phyloP scores from a whole-genome alignment of 1,140 invertebrate genomes.

The Eupristina koningsbergeri region DNA sequence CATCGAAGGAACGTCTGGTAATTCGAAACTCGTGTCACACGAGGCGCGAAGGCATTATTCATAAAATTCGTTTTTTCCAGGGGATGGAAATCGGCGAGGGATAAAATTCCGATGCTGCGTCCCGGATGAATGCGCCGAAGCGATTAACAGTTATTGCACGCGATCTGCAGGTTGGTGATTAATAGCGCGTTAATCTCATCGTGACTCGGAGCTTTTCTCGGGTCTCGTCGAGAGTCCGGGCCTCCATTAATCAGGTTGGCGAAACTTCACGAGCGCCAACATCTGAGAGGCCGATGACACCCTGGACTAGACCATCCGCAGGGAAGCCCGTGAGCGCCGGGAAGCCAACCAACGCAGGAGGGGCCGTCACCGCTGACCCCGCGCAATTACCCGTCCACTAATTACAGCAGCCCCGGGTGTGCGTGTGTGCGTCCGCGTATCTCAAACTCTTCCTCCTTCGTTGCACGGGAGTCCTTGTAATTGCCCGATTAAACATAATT shows the following conservation, averaged over 20 bases:
- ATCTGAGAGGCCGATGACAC: slow-evolving; percentile 37
- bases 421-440: not conserved
- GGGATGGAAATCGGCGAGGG: not conserved
- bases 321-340: not conserved
- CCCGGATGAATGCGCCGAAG: not conserved
- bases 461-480: not conserved
- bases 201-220: not conserved
- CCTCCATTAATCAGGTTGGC: not conserved
- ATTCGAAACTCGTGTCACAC: not conserved
- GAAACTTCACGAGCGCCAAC: not conserved
- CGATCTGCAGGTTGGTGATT: not conserved
- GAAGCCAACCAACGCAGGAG: slow-evolving; percentile 9
- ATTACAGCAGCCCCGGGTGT: not conserved
- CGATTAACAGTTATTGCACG: not conserved
- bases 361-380: not conserved
- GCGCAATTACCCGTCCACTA: not conserved
- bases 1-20: not conserved
- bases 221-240: not conserved
- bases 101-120: not conserved
- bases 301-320: too few relatives aligned
- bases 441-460: not conserved
- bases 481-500: slow-evolving; percentile 19
- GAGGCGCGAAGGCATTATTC: not conserved
- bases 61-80: not conserved
- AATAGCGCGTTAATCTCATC: not conserved